phyloP scores from a whole-genome alignment of 2,888 invertebrate genomes.

The Drosophila lutescens region DNA sequence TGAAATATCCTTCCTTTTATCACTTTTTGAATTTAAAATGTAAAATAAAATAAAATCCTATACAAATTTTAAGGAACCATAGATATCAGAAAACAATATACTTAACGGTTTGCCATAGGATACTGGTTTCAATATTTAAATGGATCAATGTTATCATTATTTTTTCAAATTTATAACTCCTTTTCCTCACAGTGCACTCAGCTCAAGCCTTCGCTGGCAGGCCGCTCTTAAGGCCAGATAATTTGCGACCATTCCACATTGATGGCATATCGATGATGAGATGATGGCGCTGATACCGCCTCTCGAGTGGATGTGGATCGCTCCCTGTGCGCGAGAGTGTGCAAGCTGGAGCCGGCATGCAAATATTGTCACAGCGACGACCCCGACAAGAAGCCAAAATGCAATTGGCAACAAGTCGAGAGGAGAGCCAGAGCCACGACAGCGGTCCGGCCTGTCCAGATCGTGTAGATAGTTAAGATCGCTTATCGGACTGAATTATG shows the following conservation, averaged over 20 bases:
- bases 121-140: too few relatives aligned
- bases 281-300: constrained; percentile 74
- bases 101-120: too few relatives aligned
- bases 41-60: too few relatives aligned
- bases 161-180: too few relatives aligned
- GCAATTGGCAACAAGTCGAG: constrained; percentile 51
- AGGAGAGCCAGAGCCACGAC: constrained; percentile 18
- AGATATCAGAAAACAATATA: too few relatives aligned
- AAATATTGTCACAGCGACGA: constrained; percentile 64
- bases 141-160: too few relatives aligned
- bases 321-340: constrained; percentile 5
- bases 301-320: neutral
- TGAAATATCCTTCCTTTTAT: too few relatives aligned
- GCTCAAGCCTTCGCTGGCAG: neutral
- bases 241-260: constrained; percentile 79
- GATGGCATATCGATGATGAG: constrained; percentile 79
- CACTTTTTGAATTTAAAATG: too few relatives aligned
- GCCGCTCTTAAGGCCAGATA: constrained; percentile 67
- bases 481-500: constrained; percentile 78
- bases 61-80: too few relatives aligned
- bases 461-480: constrained; percentile 80
- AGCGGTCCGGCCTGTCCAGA: constrained; percentile 63
- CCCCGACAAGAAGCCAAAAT: constrained; percentile 55
- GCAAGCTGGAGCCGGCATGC: constrained; percentile 57
- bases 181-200: constrained; percentile 5